These are phyloP conservation scores for Abramis brama DNA, from an alignment of 2,113 vertebrate genomes.

Conservation along the genomic window DNA sequence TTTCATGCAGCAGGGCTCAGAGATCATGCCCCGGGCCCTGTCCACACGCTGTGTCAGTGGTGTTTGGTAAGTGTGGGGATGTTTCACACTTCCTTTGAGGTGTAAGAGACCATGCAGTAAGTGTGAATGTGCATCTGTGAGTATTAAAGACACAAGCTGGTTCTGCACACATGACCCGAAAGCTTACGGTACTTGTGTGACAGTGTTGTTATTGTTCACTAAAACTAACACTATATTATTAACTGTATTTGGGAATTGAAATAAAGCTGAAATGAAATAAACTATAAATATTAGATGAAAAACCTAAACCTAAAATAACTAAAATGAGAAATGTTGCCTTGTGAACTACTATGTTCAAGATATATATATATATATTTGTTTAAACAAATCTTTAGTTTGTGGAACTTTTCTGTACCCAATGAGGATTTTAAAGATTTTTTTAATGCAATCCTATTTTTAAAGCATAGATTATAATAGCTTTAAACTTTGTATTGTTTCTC, in stretches of 20 bases:
- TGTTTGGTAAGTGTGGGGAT: slow-evolving; percentile 82
- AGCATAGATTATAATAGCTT: neutral
- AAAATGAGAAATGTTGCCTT: too few relatives aligned
- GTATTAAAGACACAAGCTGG: neutral
- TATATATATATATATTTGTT: neutral
- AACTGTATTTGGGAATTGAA: too few relatives aligned
- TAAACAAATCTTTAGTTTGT: too few relatives aligned
- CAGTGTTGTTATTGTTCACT: neutral
- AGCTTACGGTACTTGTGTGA: neutral
- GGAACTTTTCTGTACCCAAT: neutral
- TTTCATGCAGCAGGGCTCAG: slow-evolving; percentile 93
- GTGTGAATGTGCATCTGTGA: neutral
- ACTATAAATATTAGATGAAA: neutral
- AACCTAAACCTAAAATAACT: too few relatives aligned
- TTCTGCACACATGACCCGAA: neutral
- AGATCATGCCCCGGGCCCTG: slow-evolving; percentile 89
- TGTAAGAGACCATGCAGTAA: neutral
- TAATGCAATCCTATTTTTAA: neutral
- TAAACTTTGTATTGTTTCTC: neutral
- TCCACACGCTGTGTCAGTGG: slow-evolving; percentile 91
- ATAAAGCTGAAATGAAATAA: neutral
- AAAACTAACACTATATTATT: neutral
- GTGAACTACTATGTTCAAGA: too few relatives aligned
- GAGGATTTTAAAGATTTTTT: neutral
- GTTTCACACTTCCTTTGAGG: neutral